Evolutionary conservation across 2,888 invertebrate species (phyloP).

Genomic region (Sylvicola fuscatus): DNA sequence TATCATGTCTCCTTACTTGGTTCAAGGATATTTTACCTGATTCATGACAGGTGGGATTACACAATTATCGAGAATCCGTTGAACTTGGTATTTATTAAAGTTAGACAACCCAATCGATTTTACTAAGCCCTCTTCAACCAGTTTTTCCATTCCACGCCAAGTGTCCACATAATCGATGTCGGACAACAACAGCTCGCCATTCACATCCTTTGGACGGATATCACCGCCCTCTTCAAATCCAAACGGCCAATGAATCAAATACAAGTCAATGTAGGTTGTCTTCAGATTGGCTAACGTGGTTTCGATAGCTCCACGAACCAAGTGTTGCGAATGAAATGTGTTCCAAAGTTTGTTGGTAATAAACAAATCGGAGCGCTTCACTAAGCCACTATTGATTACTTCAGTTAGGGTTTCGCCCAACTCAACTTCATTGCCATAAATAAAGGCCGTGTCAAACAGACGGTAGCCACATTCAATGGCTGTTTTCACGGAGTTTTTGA

Average conservation of each 20-base stretch:
- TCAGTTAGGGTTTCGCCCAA: slow-evolving; percentile 40
- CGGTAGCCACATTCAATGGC: slow-evolving; percentile 56
- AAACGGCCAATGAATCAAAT: slow-evolving; percentile 83
- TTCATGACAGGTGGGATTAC: slow-evolving; percentile 41
- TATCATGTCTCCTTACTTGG: too few species aligned
- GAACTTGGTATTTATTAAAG: slow-evolving; percentile 55
- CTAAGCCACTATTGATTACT: slow-evolving; percentile 38
- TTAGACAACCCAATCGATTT: slow-evolving; percentile 52
- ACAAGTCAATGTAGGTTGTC: slow-evolving; percentile 63
- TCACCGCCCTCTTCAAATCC: slow-evolving; percentile 54
- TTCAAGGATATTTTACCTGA: slow-evolving; percentile 45
- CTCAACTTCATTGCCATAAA: slow-evolving; percentile 48
- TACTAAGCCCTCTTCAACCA: slow-evolving; percentile 41
- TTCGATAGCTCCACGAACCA: slow-evolving; percentile 49
- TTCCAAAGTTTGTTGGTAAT: slow-evolving; percentile 75
- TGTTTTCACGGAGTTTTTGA: slow-evolving; percentile 40
- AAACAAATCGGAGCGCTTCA: slow-evolving; percentile 42
- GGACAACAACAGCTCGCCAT: slow-evolving; percentile 37
- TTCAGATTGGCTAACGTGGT: slow-evolving; percentile 47
- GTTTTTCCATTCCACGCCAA: slow-evolving; percentile 52
- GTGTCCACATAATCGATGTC: slow-evolving; percentile 54
- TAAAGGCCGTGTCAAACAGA: slow-evolving; percentile 40
- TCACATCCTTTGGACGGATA: slow-evolving; percentile 33
- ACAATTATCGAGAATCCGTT: slow-evolving; percentile 36
- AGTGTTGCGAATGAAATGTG: slow-evolving; percentile 59